Evolutionary conservation across 2,113 vertebrate species (phyloP).

Genomic region (Campylomormyrus tamandua): DNA sequence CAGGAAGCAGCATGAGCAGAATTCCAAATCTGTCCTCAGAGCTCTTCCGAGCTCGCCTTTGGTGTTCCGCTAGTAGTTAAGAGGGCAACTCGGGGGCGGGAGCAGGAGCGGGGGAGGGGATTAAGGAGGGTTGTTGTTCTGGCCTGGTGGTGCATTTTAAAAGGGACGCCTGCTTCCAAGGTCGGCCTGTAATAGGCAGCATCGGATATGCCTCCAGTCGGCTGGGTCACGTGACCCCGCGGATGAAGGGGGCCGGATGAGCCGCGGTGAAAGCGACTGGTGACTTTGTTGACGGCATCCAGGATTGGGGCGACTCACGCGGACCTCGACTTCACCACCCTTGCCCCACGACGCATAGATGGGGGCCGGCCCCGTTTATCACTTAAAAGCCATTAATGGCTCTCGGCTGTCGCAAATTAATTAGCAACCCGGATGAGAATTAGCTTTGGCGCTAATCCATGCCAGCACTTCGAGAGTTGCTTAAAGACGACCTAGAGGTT

Average conservation of each 20-base stretch:
- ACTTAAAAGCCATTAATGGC: neutral
- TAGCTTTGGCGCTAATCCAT: neutral
- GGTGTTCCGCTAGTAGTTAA: neutral
- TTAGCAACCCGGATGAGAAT: neutral
- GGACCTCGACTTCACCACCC: neutral
- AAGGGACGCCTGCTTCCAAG: neutral
- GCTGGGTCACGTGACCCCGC: neutral
- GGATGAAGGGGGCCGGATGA: neutral
- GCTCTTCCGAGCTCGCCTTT: neutral
- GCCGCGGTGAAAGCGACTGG: neutral
- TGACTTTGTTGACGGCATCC: neutral
- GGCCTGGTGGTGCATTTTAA: neutral
- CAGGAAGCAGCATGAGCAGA: neutral
- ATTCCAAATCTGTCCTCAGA: neutral
- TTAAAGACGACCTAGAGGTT: neutral
- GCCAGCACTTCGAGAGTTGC: neutral
- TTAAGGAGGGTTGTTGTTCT: neutral
- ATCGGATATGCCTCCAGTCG: neutral
- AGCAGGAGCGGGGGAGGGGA: neutral
- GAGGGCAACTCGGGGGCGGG: neutral
- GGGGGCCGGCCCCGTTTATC: neutral
- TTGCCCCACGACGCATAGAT: neutral
- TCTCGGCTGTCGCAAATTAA: neutral
- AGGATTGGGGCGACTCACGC: neutral
- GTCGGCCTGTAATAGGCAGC: neutral